phyloP scores from a whole-genome alignment of 2,113 vertebrate genomes.

The Alosa alosa region DNA sequence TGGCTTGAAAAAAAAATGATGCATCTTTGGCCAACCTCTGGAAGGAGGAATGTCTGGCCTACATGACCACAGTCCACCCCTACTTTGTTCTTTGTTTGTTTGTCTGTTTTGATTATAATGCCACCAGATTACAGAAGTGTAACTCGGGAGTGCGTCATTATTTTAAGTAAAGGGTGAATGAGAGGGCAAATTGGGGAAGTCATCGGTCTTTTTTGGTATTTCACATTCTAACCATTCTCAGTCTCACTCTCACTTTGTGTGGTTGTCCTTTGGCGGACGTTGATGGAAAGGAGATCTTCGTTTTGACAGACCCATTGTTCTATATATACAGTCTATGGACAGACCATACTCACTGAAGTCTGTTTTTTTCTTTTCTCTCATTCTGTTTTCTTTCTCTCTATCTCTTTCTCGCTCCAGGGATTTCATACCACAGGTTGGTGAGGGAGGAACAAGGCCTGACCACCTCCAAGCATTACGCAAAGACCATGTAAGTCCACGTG shows the following conservation, averaged over 20 bases:
- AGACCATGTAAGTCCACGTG: constrained; percentile 79
- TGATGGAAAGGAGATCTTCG: background rate
- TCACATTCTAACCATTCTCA: background rate
- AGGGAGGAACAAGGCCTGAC: constrained; percentile 86
- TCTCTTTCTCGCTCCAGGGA: constrained; percentile 68
- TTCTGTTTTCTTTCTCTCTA: background rate
- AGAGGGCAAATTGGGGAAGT: background rate
- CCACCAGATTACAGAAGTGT: background rate
- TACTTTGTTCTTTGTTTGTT: background rate
- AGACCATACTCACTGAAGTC: background rate
- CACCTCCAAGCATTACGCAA: constrained; percentile 68
- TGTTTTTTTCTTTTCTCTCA: background rate
- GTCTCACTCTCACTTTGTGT: background rate
- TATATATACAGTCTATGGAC: no score
- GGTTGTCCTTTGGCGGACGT: background rate
- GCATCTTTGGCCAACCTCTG: background rate
- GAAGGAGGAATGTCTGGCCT: background rate
- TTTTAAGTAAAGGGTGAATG: background rate
- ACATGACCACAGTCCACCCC: background rate
- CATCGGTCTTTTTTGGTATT: background rate
- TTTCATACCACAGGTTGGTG: constrained; percentile 91
- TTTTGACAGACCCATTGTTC: background rate
- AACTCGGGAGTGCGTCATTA: background rate
- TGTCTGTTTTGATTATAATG: background rate
- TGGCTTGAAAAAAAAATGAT: background rate